A percentile compares a stretch with the other conserved stretches of the same genome.
These are phyloP conservation scores for Vanacampus margaritifer DNA, from an alignment of 2,113 vertebrate genomes.

Conservation along the genomic window DNA sequence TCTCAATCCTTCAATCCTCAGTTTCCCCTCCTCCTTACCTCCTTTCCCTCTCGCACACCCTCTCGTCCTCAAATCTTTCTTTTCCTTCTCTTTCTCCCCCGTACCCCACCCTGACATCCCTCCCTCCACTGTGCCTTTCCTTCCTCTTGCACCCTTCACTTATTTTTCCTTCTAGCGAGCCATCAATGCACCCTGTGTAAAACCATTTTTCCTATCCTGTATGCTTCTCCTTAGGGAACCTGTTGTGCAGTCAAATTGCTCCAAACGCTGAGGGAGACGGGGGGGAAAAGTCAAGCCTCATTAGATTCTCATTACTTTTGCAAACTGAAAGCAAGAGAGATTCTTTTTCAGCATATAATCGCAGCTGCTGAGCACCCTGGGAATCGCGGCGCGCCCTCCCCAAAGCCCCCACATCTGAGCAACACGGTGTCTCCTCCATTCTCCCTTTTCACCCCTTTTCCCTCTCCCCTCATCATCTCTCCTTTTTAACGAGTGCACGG, in stretches of 20 bases:
- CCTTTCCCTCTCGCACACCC: neutral
- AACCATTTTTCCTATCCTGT: slow-evolving; percentile 65
- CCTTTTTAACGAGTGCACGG: slow-evolving; percentile 80
- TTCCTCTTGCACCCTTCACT: slow-evolving; percentile 70
- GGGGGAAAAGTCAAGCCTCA: slow-evolving; percentile 86
- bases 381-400: slow-evolving; percentile 72
- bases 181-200: slow-evolving; percentile 73
- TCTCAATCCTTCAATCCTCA: slow-evolving; percentile 8
- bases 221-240: slow-evolving; percentile 80
- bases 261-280: slow-evolving; percentile 51
- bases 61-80: slow-evolving; percentile 18
- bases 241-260: slow-evolving; percentile 71
- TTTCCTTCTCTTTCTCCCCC: slow-evolving; percentile 1
- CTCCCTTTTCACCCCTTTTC: slow-evolving; percentile 4
- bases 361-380: slow-evolving; percentile 73
- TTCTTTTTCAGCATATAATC: slow-evolving; percentile 70
- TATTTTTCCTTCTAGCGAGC: slow-evolving; percentile 69
- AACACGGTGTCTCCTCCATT: neutral
- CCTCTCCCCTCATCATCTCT: slow-evolving; percentile 15
- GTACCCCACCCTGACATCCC: slow-evolving; percentile 21
- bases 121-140: slow-evolving; percentile 60
- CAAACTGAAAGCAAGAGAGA: slow-evolving; percentile 80
- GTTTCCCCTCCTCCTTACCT: neutral
- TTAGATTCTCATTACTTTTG: slow-evolving; percentile 93
- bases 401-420: slow-evolving; percentile 6